These are phyloP conservation scores for Acleris cristana DNA, from an alignment of 2,888 invertebrate genomes.

Conservation along the genomic window DNA sequence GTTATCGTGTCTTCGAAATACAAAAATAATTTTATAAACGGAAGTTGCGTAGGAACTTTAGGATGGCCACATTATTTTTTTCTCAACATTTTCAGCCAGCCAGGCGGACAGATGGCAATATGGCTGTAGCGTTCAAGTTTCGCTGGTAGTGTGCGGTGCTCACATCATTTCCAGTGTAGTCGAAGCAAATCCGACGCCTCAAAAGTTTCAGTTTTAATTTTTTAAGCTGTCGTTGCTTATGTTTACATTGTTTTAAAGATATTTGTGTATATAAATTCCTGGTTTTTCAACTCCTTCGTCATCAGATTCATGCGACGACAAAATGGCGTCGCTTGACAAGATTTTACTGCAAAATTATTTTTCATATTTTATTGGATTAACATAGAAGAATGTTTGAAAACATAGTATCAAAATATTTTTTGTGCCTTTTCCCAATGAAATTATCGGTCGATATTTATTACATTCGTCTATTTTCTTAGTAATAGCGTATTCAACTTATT, in stretches of 20 bases:
- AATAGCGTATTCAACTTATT: conserved; percentile 69
- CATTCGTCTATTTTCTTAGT: conserved; percentile 62
- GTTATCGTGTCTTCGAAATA: background rate
- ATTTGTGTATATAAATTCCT: conserved; percentile 67
- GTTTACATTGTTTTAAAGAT: conserved; percentile 69
- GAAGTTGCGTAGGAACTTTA: conserved; percentile 27
- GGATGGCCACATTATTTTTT: conserved; percentile 35
- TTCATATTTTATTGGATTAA: conserved; percentile 65
- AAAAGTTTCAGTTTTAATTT: conserved; percentile 78
- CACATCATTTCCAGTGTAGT: conserved; percentile 72
- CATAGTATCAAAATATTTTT: conserved; percentile 59
- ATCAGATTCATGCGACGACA: conserved; percentile 83
- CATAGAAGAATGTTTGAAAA: conserved; percentile 62
- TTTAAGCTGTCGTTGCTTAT: conserved; percentile 69
- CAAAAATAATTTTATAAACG: conserved; percentile 10
- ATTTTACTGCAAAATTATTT: conserved; percentile 79
- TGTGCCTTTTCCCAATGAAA: conserved; percentile 63
- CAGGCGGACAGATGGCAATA: conserved; percentile 71
- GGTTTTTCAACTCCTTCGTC: conserved; percentile 78
- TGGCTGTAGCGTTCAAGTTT: conserved; percentile 82
- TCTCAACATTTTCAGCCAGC: conserved; percentile 38
- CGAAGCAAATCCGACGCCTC: conserved; percentile 75
- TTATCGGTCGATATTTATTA: conserved; percentile 56
- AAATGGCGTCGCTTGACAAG: conserved; percentile 84
- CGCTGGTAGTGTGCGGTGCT: conserved; percentile 81